Base-by-base conservation (phyloP, 2,113 vertebrate species). In the Syngnathoides biaculeatus region DNA sequence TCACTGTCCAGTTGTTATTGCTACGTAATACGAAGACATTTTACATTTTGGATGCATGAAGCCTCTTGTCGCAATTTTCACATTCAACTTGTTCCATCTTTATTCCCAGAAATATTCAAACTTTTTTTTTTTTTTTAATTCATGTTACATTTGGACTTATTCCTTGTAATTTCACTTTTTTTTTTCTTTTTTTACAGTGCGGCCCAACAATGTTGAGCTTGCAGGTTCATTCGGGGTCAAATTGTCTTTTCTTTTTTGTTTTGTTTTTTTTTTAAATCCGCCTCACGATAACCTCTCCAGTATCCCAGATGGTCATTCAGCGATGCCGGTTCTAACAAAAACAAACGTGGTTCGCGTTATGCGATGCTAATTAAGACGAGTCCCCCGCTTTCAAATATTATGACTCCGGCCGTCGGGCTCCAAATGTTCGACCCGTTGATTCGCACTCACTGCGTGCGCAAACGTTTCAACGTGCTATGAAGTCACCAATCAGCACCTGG, bases 401-500 rank as follows among this genome's bases (percentile, higher is more conserved):
- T 64, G 45, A 62, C 50, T 71, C 55, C 30, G 27, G 59, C 65
- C 10, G 53, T 58, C 42, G 45, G 8, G 15, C 22, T 5, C 11
- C 38, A 64, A 20, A 2, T 50, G 22, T 40, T 47, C 4, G 61
- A 59, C 27, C 24, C 39, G 58, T 47, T 64, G 30, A 61, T 71
- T 42, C 70, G n/a, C 3, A 3, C 70, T 58, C 39, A 69, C 57
- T 57, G 39, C 39, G 53, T 9, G 5, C 56, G 27, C 3, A 60
- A 26, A 76, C 74, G 53, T 17, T 69, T 72, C 72, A 71, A 20
- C 59, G 50, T 1, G 11, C 43, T 65, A 30, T 43, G 27, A 65
- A 43, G 73, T 56, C 38, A 68, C 75, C 81, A 79, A 57, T 78
- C 75, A 78, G 82, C 72, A 69, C 24, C 38, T 53, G 40, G 40